phyloP scores from a whole-genome alignment of 1,140 invertebrate species.

The Nebria ingens region DNA sequence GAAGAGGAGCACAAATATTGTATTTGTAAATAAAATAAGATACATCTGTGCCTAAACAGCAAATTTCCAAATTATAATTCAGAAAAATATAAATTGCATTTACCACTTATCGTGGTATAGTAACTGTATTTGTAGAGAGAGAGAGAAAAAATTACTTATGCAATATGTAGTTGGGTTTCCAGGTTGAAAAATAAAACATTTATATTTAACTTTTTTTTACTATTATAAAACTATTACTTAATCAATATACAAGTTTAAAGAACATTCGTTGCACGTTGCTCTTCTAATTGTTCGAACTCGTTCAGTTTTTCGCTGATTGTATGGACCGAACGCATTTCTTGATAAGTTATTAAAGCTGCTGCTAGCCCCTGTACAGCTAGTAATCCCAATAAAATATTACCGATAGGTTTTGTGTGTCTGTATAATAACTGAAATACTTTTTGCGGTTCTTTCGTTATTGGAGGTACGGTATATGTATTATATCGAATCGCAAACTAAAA shows the following conservation, averaged over 20 bases:
- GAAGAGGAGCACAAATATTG: neutral
- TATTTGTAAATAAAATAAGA: slow-evolving; percentile 12
- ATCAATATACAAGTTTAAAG: neutral
- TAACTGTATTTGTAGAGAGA: neutral
- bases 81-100: neutral
- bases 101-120: slow-evolving; percentile 6
- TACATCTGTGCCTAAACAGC: slow-evolving; percentile 18
- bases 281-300: slow-evolving; percentile 25
- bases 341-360: slow-evolving; percentile 33
- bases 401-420: slow-evolving; percentile 33
- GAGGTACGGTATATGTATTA: slow-evolving; percentile 37
- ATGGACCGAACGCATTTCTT: slow-evolving; percentile 32
- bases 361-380: slow-evolving; percentile 33
- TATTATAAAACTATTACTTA: slow-evolving; percentile 5
- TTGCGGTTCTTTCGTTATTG: slow-evolving; percentile 32
- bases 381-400: slow-evolving; percentile 29
- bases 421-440: slow-evolving; percentile 32
- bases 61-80: slow-evolving; percentile 12
- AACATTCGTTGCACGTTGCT: slow-evolving; percentile 17
- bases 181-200: slow-evolving; percentile 14
- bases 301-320: slow-evolving; percentile 28
- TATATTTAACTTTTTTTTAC: slow-evolving; percentile 12
- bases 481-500: slow-evolving; percentile 36
- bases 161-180: slow-evolving; percentile 19
- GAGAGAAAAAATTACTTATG: slow-evolving; percentile 13